Conservation (phyloP, 2,888 invertebrate genomes). For the Athripsodes cinereus region DNA sequence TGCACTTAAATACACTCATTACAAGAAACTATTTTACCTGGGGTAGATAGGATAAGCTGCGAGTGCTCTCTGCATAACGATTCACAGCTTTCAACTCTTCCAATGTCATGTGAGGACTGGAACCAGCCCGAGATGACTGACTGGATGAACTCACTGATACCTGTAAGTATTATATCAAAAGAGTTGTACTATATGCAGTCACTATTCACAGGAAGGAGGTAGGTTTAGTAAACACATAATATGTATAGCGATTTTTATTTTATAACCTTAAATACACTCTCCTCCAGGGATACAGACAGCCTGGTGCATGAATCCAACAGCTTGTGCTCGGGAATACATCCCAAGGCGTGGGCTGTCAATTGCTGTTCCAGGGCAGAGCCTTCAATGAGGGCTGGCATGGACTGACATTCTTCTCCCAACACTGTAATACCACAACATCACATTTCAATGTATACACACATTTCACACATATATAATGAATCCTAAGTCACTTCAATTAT, state of each 20-base stretch:
- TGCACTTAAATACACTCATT: too few species aligned
- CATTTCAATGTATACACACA: too few species aligned
- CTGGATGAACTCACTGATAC: constrained; percentile 70
- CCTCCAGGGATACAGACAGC: constrained; percentile 82
- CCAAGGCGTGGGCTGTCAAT: constrained; percentile 56
- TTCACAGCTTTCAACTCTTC: constrained; percentile 82
- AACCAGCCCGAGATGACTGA: constrained; percentile 63
- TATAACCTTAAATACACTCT: constrained; percentile 50
- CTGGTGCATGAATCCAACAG: constrained; percentile 80
- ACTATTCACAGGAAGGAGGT: too few species aligned
- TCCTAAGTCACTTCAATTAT: too few species aligned
- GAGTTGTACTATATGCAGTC: too few species aligned
- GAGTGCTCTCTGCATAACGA: constrained; percentile 86
- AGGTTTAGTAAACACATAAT: too few species aligned
- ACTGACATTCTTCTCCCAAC: constrained; percentile 83
- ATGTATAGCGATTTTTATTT: too few species aligned
- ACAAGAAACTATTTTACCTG: constrained; percentile 55
- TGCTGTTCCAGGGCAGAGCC: constrained; percentile 53
- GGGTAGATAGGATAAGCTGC: constrained; percentile 84
- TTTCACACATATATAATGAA: too few species aligned
- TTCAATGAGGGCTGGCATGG: constrained; percentile 77
- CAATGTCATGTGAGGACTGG: constrained; percentile 68
- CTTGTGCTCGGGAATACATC: constrained; percentile 82
- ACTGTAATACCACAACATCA: constrained; percentile 39
- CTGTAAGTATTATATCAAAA: too few species aligned